Percentiles rank a stretch among this genome's conserved stretches.
These are phyloP conservation scores for Gnathonemus echidnorhynchus DNA, from an alignment of 2,113 vertebrate species.

Conservation along the genomic window DNA sequence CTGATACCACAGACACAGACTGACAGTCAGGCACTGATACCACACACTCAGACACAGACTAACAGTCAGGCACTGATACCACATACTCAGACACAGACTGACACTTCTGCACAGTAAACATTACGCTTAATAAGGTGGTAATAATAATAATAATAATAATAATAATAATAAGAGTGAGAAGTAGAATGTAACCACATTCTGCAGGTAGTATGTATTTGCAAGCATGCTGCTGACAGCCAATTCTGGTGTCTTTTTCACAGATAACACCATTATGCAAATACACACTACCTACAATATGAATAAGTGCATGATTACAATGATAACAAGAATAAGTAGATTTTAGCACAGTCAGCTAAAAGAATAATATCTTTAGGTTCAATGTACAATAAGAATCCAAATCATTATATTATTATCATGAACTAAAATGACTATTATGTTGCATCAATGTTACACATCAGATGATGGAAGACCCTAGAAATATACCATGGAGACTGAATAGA, in stretches of 20 bases:
- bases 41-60: background rate
- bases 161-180: background rate
- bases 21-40: too few relatives aligned
- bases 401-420: background rate
- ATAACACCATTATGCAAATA: background rate
- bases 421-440: background rate
- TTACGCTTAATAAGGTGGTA: too few relatives aligned
- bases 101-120: background rate
- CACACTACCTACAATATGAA: background rate
- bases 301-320: background rate
- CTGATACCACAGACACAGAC: background rate
- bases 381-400: background rate
- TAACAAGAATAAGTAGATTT: background rate
- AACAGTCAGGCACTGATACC: background rate
- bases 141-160: background rate
- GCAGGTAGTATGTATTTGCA: background rate
- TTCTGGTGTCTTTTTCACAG: background rate
- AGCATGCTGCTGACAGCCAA: background rate
- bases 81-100: background rate
- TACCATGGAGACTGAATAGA: background rate
- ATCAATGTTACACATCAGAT: background rate
- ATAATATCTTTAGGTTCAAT: background rate
- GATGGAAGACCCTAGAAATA: background rate
- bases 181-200: background rate
- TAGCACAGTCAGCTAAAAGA: background rate